These are phyloP conservation scores for Rhabditophanes sp. DNA, from an alignment of 2,888 invertebrate genomes.

Conservation along the genomic window DNA sequence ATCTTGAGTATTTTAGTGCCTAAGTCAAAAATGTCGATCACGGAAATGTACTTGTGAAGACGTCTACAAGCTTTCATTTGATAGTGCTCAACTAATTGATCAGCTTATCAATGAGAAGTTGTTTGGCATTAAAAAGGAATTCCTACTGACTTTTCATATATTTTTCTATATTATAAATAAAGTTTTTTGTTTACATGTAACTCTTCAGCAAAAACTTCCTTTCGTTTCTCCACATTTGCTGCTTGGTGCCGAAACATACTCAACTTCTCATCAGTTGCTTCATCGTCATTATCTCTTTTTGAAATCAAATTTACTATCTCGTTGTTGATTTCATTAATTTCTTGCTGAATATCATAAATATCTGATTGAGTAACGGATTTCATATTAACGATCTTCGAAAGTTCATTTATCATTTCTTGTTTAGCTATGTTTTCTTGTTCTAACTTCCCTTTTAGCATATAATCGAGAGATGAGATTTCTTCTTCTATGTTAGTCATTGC, in stretches of 20 bases:
- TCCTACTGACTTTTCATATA: not conserved
- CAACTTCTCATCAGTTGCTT: constrained; percentile 58
- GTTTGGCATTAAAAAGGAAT: too few species aligned
- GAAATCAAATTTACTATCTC: constrained; percentile 62
- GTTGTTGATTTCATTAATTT: constrained; percentile 50
- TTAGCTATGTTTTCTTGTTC: constrained; percentile 56
- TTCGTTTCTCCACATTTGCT: constrained; percentile 57
- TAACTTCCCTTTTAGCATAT: constrained; percentile 62
- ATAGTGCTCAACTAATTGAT: too few species aligned
- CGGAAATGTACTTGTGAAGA: too few species aligned
- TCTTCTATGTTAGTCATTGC: too few species aligned
- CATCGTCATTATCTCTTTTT: constrained; percentile 55
- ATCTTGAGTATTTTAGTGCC: too few species aligned
- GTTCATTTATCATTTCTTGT: constrained; percentile 11
- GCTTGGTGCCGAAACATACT: constrained; percentile 67
- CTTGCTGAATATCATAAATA: constrained; percentile 53
- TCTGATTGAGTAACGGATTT: constrained; percentile 57
- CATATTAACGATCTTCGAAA: constrained; percentile 52
- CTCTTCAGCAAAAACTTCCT: constrained; percentile 58
- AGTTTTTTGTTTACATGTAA: constrained; percentile 58
- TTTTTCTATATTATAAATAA: too few species aligned
- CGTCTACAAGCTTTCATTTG: too few species aligned
- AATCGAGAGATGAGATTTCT: too few species aligned
- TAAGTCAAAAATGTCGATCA: too few species aligned
- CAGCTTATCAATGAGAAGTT: too few species aligned